Evolutionary conservation across 2,113 vertebrate genomes (phyloP).

Genomic region (Leptodactylus fuscus): DNA sequence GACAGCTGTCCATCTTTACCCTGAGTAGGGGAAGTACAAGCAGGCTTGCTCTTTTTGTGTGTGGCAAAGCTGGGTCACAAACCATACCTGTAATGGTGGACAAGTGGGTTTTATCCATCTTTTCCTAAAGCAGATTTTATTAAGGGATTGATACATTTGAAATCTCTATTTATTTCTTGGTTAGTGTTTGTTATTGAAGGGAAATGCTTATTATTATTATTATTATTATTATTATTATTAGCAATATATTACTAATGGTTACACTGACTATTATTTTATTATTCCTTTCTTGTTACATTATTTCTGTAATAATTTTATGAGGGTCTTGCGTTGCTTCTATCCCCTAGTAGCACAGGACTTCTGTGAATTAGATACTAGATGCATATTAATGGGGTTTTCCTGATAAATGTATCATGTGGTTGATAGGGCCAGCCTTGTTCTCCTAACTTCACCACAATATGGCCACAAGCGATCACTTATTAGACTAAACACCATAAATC

Average conservation of each 20-base stretch:
- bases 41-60: not conserved
- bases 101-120: not conserved
- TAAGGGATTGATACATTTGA: not conserved
- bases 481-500: constrained; percentile 45
- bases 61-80: not conserved
- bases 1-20: not conserved
- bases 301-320: not conserved
- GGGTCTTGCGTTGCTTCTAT: not conserved
- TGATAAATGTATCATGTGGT: constrained; percentile 53
- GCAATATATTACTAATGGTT: not conserved
- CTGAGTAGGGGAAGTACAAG: not conserved
- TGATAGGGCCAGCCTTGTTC: constrained; percentile 38
- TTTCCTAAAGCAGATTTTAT: not conserved
- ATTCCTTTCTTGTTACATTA: not conserved
- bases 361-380: not conserved
- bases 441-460: constrained; percentile 53
- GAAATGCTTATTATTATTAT: too few species aligned
- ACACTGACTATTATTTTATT: too few species aligned
- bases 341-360: not conserved
- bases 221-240: too few species aligned
- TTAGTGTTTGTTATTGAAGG: not conserved
- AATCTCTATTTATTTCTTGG: not conserved
- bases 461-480: constrained; percentile 55
- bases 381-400: constrained; percentile 9
- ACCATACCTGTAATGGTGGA: not conserved